Base-by-base conservation (phyloP, 1,140 invertebrate genomes). In the Pissodes strobi region DNA sequence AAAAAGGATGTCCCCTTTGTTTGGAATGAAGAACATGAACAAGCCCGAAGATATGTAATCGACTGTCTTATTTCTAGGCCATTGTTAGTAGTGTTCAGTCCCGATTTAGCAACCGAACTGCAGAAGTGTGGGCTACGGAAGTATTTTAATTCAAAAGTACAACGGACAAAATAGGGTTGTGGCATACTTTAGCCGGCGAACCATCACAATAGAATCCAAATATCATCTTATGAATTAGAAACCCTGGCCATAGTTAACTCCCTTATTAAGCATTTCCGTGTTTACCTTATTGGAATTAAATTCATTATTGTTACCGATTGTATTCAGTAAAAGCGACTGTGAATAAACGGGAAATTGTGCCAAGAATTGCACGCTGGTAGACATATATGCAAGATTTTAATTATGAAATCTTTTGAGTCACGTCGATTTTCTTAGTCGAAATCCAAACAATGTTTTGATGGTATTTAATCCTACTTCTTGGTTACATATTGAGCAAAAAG, bases 201-300 rank as follows among this genome's bases (percentile, higher is more conserved):
- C 78, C 9, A 69, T 69, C 2, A 38, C 45, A 1, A 60, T 46
- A 21, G 71, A 77, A 63, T 10, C 60, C 9, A 64, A 68, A 43
- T 77, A 80, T 69, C 75, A 79, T 78, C 74, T 0, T 79, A 76
- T 38, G 76, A 80, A 30, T 38, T 78, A 0, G 75, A 81, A 27
- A 78, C 75, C 25, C 15, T 80, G 2, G 78, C 76, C 0, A 72
- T 80, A 0, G 73, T 79, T 10, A 60, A 68, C 25, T 21, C 73
- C n/a, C n/a, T n/a, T 1, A 45, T 72, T 2, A 61, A 72, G 57
- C 66, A 75, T 59, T 77, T 75, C 43, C 22, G 69, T 70, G 45
- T 48, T 23, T 48, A 48, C 21, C 21, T 48, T 21, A 10, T n/a
- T n/a, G n/a, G n/a, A n/a, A n/a, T n/a, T n/a, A n/a, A n/a, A n/a